Evolutionary conservation across 2,888 invertebrate genomes (phyloP), one percentile per base, ranked within the genome.

Genomic region (Dermolepida albohirtum): DNA sequence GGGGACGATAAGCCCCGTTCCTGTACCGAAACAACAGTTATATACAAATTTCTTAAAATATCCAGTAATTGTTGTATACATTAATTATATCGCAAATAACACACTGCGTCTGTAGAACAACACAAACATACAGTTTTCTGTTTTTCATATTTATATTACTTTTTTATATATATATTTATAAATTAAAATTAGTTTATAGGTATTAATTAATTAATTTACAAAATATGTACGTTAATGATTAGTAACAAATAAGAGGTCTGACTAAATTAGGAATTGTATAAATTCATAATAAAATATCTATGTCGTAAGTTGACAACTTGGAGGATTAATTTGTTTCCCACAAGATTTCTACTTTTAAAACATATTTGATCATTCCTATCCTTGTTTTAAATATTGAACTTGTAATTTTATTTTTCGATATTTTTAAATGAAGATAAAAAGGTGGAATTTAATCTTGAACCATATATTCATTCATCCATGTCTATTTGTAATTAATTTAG

Each of bases 41-140:
- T 82, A 79, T 82, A 82, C 81, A 82, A 78, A 80, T 78, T 79
- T 76, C 77, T 81, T 79, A 80, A 79, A 80, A 77, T 80, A 80
- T 79, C 77, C 76, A 79, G 77, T 79, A 77, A 78, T 78, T 78
- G 78, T 77, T 81, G 81, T 81, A 81, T 81, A 81, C 80, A 79
- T 81, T 77, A 78, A 79, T 73, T 72, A 73, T 72, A 71, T 72
- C 72, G 72, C 78, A 77, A 78, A 75, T 77, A 76, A 77, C 76
- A 78, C 76, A 74, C 75, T 79, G 75, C 59, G 59, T 41, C 59
- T 75, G 75, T 75, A 77, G 74, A 77, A 77, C 78, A 81, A 80
- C 78, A 79, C 74, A 79, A 80, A 74, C 77, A 76, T 78, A 78
- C 74, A 75, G 70, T 78, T 17, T 22, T 17, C 10, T 47, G 47